Percentiles rank a stretch among this genome's conserved stretches.
Evolutionary conservation across 2,888 invertebrate species (phyloP).

Genomic region (Melieria picta): DNA sequence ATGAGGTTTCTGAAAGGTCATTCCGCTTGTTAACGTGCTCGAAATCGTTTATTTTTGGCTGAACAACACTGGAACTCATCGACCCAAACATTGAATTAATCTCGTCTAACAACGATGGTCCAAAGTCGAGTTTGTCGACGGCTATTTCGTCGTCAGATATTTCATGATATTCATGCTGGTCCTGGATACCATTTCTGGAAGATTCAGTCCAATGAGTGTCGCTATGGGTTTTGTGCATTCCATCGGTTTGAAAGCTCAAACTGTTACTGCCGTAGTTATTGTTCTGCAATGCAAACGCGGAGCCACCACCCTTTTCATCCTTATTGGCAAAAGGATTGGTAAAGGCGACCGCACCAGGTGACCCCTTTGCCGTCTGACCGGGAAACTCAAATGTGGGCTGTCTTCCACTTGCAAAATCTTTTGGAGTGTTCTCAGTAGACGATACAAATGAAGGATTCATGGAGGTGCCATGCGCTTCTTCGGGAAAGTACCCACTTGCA

Average conservation of each 20-base stretch:
- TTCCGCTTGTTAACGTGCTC: constrained; percentile 74
- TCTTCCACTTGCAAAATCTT: constrained; percentile 44
- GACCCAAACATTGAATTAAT: constrained; percentile 88
- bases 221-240: constrained; percentile 38
- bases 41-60: constrained; percentile 64
- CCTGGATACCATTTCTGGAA: constrained; percentile 56
- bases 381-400: constrained; percentile 63
- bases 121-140: constrained; percentile 74
- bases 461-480: constrained; percentile 56
- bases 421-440: constrained; percentile 65
- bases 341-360: constrained; percentile 44
- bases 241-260: constrained; percentile 46
- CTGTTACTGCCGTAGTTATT: constrained; percentile 62
- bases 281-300: constrained; percentile 60
- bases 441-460: constrained; percentile 65
- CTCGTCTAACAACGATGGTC: constrained; percentile 90
- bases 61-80: constrained; percentile 63
- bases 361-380: constrained; percentile 44
- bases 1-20: constrained; percentile 74
- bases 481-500: constrained; percentile 65
- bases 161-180: constrained; percentile 81
- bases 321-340: constrained; percentile 63
- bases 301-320: constrained; percentile 45
- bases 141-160: constrained; percentile 80
- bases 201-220: constrained; percentile 37